These are phyloP conservation scores for Sminthopsis crassicaudata DNA, from an alignment of 2,113 vertebrate species.

Conservation along the genomic window DNA sequence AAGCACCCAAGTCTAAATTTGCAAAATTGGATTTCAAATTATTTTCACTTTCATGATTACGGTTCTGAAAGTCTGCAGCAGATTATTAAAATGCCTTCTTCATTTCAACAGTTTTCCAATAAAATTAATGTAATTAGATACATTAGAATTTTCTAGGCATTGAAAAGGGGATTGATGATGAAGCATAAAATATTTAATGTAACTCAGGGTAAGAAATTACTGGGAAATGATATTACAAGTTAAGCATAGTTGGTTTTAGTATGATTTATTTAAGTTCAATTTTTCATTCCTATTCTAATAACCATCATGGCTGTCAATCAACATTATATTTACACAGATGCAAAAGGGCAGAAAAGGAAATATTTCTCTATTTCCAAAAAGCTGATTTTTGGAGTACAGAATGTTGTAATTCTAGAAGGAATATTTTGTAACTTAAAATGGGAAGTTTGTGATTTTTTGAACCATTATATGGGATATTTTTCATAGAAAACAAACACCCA, in stretches of 20 bases:
- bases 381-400: background rate
- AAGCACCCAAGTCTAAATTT: constrained; percentile 57
- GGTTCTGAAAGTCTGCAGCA: constrained; percentile 55
- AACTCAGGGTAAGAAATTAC: constrained; percentile 65
- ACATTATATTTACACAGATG: constrained; percentile 45
- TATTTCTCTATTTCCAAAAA: background rate
- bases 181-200: constrained; percentile 68
- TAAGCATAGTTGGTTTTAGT: constrained; percentile 60
- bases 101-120: constrained; percentile 64
- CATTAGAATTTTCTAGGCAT: constrained; percentile 63
- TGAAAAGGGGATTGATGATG: constrained; percentile 66
- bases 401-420: background rate
- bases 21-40: constrained; percentile 65
- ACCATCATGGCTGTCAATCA: constrained; percentile 38
- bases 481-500: background rate
- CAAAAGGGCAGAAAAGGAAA: background rate
- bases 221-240: constrained; percentile 57
- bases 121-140: constrained; percentile 72
- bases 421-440: background rate
- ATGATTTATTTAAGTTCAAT: constrained; percentile 63
- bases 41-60: constrained; percentile 65
- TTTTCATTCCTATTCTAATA: constrained; percentile 62
- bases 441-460: background rate
- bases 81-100: constrained; percentile 64
- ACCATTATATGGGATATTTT: constrained; percentile 4